Conservation (phyloP, 2,113 vertebrate genomes). For the Hemibates koningsi region DNA sequence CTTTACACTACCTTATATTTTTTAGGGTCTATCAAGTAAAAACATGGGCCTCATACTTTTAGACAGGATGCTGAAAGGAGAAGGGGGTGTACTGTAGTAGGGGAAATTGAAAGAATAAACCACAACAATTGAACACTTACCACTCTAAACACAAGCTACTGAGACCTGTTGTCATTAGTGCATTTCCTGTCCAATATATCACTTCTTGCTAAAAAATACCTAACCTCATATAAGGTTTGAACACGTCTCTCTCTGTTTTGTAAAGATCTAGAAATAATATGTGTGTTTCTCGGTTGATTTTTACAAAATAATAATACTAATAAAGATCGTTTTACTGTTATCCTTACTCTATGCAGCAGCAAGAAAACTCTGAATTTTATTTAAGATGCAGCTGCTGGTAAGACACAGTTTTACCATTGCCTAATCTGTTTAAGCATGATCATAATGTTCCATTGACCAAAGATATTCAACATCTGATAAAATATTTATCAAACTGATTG, state of each 20-base stretch:
- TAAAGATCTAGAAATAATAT: neutral
- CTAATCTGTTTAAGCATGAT: neutral
- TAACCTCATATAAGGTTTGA: neutral
- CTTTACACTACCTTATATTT: neutral
- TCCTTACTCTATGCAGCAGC: neutral
- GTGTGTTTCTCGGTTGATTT: neutral
- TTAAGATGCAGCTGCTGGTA: neutral
- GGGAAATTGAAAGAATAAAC: constrained; percentile 35
- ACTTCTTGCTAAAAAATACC: neutral
- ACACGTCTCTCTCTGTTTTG: neutral
- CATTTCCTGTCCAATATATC: constrained; percentile 40
- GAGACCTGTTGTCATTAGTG: neutral
- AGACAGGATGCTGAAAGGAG: constrained; percentile 53
- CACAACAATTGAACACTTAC: constrained; percentile 42
- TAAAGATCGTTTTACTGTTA: neutral
- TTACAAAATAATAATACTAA: neutral
- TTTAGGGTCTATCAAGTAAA: neutral
- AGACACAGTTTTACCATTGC: neutral
- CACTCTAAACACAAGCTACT: constrained; percentile 12
- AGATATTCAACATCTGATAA: constrained; percentile 7
- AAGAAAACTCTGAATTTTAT: neutral
- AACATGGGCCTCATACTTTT: neutral
- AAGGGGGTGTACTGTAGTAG: constrained; percentile 8
- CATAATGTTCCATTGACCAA: constrained; percentile 16
- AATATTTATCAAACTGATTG: neutral